Percentiles rank a stretch among this genome's conserved stretches.
These are phyloP conservation scores for Brachionus rubens DNA, from an alignment of 1,140 invertebrate species.

Conservation along the genomic window DNA sequence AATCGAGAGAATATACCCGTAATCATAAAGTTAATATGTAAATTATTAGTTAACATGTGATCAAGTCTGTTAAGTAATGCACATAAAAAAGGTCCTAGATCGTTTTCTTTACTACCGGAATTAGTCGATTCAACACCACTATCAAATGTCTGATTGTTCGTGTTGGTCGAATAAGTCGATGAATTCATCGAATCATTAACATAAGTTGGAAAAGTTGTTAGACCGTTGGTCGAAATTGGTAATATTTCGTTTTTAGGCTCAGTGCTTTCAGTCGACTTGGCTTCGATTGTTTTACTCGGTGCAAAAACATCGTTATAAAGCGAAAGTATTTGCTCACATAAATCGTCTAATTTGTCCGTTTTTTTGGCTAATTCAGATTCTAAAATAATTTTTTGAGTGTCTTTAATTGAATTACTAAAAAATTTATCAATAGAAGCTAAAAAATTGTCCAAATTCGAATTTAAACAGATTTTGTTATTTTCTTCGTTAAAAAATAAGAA, in stretches of 20 bases:
- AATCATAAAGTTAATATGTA: constrained; percentile 81
- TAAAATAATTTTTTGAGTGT: not conserved
- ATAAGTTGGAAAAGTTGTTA: constrained; percentile 16
- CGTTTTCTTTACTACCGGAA: constrained; percentile 12
- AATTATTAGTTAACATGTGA: constrained; percentile 76
- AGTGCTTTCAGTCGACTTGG: not conserved
- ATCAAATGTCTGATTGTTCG: constrained; percentile 37
- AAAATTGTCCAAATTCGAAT: constrained; percentile 19
- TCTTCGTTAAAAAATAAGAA: constrained; percentile 20
- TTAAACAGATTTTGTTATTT: constrained; percentile 26
- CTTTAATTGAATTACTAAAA: not conserved
- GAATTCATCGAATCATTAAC: constrained; percentile 24
- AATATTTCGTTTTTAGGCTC: not conserved
- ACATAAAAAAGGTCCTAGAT: constrained; percentile 74
- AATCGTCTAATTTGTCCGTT: not conserved
- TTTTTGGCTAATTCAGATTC: not conserved
- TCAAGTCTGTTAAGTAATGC: constrained; percentile 77
- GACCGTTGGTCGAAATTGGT: not conserved
- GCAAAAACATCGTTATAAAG: not conserved
- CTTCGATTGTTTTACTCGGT: not conserved
- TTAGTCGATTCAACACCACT: constrained; percentile 38
- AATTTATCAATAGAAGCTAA: constrained; percentile 13
- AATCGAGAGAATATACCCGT: constrained; percentile 81
- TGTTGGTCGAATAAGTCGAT: not conserved
- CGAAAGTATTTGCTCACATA: not conserved